Conservation (phyloP, 2,113 vertebrate genomes). For the Lontra canadensis region DNA sequence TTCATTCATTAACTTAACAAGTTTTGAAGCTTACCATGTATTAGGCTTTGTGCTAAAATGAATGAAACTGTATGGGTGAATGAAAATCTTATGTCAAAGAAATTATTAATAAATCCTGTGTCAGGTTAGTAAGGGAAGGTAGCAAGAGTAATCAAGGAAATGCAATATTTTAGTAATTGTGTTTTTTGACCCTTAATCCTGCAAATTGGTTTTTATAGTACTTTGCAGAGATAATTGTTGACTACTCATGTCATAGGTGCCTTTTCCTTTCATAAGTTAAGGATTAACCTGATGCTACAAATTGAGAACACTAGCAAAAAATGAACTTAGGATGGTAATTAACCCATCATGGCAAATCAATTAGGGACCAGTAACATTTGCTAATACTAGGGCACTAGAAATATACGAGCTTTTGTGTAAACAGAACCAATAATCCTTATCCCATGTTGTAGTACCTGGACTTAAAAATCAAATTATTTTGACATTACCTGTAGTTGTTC, state of each 20-base stretch:
- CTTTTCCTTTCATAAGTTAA: background rate
- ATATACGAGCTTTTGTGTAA: background rate
- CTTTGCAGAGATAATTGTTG: background rate
- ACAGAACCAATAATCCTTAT: background rate
- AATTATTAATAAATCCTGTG: background rate
- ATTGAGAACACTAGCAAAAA: background rate
- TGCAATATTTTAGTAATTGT: background rate
- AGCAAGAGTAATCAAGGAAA: background rate
- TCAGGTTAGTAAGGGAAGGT: background rate
- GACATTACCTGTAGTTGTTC: background rate
- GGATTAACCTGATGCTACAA: background rate
- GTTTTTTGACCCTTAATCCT: background rate
- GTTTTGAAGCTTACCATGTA: background rate
- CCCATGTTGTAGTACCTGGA: too few relatives aligned
- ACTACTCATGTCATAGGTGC: background rate
- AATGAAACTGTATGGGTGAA: background rate
- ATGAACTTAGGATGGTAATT: background rate
- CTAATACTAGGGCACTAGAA: background rate
- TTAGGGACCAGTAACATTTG: too few relatives aligned
- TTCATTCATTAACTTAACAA: background rate
- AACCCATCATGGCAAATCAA: background rate
- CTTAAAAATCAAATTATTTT: background rate
- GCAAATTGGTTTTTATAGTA: background rate
- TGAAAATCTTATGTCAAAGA: background rate
- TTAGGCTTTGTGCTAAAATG: background rate